phyloP scores from a whole-genome alignment of 2,888 invertebrate genomes.

The Agonopterix alstromeriana region DNA sequence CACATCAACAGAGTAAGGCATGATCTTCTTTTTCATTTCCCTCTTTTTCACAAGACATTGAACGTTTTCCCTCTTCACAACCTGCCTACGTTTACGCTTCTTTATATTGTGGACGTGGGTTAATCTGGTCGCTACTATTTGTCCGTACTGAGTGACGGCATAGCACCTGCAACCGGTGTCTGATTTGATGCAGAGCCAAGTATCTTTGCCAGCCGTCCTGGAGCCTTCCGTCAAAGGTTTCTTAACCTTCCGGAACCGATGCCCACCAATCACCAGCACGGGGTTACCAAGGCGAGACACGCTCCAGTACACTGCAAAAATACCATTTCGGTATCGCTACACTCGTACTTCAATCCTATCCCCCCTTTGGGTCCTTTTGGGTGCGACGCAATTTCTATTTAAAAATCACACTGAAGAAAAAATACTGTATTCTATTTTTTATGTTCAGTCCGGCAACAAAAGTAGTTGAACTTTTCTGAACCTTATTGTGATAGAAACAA shows the following conservation, averaged over 20 bases:
- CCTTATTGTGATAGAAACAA: too few relatives aligned
- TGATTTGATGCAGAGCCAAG: slow-evolving; percentile 62
- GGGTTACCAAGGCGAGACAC: slow-evolving; percentile 54
- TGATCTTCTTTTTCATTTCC: not conserved
- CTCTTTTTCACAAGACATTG: not conserved
- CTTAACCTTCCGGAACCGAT: slow-evolving; percentile 42
- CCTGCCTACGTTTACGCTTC: slow-evolving; percentile 14
- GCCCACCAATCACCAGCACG: slow-evolving; percentile 46
- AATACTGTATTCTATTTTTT: too few relatives aligned
- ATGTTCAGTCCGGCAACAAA: too few relatives aligned
- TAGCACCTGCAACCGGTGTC: slow-evolving; percentile 53
- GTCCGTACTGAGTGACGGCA: slow-evolving; percentile 35
- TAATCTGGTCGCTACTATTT: slow-evolving; percentile 34
- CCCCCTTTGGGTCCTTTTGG: too few relatives aligned
- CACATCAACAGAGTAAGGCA: not conserved
- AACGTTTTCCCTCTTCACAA: not conserved
- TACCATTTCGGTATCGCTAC: not conserved
- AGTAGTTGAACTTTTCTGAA: too few relatives aligned
- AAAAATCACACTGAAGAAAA: too few relatives aligned
- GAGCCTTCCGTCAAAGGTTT: slow-evolving; percentile 9
- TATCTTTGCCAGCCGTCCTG: slow-evolving; percentile 12
- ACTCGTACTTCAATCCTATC: not conserved
- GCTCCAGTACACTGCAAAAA: slow-evolving; percentile 52
- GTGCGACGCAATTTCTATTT: too few relatives aligned
- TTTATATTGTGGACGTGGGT: slow-evolving; percentile 34